These are phyloP conservation scores for Montipora capricornis DNA, from an alignment of 64 coral and sea anemone species.

Conservation along the genomic window DNA sequence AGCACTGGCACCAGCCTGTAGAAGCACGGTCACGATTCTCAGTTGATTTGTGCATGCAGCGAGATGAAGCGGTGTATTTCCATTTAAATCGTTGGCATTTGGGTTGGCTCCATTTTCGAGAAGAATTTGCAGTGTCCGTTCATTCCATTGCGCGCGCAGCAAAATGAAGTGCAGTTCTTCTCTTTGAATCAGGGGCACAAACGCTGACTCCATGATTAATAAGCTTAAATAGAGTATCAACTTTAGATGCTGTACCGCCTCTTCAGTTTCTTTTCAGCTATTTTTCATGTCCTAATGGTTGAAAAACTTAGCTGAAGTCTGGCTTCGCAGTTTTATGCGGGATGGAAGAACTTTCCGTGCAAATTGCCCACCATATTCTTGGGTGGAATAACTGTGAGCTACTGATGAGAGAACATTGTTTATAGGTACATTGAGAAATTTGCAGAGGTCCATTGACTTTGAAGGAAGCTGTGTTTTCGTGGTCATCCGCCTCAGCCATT, in stretches of 20 bases:
- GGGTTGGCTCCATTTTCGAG: constrained; percentile 89
- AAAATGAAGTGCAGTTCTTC: constrained; percentile 96
- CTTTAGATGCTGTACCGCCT: constrained; percentile 74
- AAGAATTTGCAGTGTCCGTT: constrained; percentile 65
- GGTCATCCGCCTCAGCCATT: not conserved
- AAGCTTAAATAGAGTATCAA: constrained; percentile 68
- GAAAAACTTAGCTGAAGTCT: constrained; percentile 61
- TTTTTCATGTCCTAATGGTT: constrained; percentile 49
- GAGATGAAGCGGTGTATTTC: constrained; percentile 97
- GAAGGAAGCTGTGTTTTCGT: not conserved
- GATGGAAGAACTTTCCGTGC: constrained; percentile 78
- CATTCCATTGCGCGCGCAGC: constrained; percentile 92
- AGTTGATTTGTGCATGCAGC: constrained; percentile 95
- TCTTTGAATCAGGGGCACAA: constrained; percentile 86
- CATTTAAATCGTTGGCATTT: constrained; percentile 96
- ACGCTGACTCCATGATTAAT: constrained; percentile 81
- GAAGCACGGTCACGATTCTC: constrained; percentile 82
- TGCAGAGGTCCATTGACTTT: constrained; percentile 16
- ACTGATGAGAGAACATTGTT: not conserved
- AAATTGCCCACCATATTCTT: constrained; percentile 12
- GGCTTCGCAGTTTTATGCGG: constrained; percentile 50
- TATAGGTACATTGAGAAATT: not conserved
- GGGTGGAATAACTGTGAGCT: not conserved
- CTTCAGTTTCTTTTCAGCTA: constrained; percentile 85
- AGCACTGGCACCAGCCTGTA: constrained; percentile 75